Evolutionary conservation across 2,113 vertebrate species (phyloP).

Genomic region (Centropus unirufus): DNA sequence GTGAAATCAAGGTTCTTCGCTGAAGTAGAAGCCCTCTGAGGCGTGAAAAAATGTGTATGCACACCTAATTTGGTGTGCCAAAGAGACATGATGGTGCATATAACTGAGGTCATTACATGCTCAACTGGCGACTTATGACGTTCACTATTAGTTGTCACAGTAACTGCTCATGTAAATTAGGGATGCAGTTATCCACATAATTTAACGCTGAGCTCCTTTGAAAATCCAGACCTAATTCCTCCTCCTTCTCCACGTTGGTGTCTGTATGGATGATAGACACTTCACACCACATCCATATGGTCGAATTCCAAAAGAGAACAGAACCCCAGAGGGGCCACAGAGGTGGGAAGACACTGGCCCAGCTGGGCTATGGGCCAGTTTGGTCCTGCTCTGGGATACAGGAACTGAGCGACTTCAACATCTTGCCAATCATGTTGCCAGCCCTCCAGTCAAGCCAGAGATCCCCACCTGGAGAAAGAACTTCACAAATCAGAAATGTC

Average conservation of each 20-base stretch:
- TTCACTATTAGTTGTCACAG: slow-evolving; percentile 66
- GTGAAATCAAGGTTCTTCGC: slow-evolving; percentile 31
- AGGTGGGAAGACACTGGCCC: background rate
- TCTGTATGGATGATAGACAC: background rate
- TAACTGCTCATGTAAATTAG: slow-evolving; percentile 62
- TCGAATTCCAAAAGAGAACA: background rate
- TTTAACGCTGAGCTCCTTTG: slow-evolving; percentile 22
- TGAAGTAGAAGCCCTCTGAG: slow-evolving; percentile 13
- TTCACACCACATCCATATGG: background rate
- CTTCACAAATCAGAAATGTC: slow-evolving; percentile 67
- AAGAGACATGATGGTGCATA: slow-evolving; percentile 46
- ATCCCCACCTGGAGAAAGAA: slow-evolving; percentile 68
- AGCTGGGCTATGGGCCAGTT: background rate
- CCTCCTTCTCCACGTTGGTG: background rate
- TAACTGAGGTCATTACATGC: slow-evolving; percentile 49
- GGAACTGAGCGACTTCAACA: background rate
- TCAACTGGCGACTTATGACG: slow-evolving; percentile 40
- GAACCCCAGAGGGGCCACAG: background rate
- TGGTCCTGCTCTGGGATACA: background rate
- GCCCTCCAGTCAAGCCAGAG: slow-evolving; percentile 48
- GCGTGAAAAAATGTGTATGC: slow-evolving; percentile 49
- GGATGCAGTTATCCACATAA: slow-evolving; percentile 43
- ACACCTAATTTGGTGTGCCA: slow-evolving; percentile 58
- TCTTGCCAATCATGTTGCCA: slow-evolving; percentile 38
- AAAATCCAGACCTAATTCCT: slow-evolving; percentile 30